A percentile compares a stretch with the other conserved stretches of the same genome.
Conservation (phyloP, 2,113 vertebrate species). For the Penelope pileata region DNA sequence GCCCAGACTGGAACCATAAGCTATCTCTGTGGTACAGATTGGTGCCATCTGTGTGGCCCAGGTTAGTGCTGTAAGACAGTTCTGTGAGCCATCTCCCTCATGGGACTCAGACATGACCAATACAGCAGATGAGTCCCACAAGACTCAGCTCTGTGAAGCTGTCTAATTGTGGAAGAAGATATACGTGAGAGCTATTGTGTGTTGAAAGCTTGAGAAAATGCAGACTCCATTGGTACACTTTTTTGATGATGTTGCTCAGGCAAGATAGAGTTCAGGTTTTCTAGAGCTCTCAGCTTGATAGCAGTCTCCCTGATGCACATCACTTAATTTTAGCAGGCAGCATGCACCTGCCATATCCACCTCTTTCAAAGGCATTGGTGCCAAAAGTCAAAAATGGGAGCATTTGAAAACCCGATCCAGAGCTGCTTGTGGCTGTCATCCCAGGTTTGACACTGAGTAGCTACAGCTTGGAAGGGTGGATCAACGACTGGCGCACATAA, state of each 20-base stretch:
- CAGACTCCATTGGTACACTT: not conserved
- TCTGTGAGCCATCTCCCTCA: not conserved
- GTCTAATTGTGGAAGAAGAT: not conserved
- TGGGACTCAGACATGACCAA: not conserved
- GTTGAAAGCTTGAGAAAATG: not conserved
- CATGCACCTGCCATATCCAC: not conserved
- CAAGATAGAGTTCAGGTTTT: not conserved
- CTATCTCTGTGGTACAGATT: too few species aligned
- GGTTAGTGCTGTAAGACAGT: not conserved
- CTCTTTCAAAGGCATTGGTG: not conserved
- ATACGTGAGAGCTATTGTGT: rapidly evolving
- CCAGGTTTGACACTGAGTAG: not conserved
- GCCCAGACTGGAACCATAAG: not conserved
- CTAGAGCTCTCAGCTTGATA: conserved; percentile 15
- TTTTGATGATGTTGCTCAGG: not conserved
- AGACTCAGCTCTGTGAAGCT: not conserved
- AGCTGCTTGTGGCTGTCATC: conserved; percentile 29
- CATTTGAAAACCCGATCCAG: not conserved
- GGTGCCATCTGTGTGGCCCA: not conserved
- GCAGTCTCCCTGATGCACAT: conserved; percentile 8
- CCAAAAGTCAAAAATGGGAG: conserved; percentile 3
- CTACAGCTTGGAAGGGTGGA: not conserved
- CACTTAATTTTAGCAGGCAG: conserved; percentile 3
- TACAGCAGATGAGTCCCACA: not conserved
- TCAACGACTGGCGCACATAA: conserved; percentile 13